Conservation (phyloP, 2,888 invertebrate species). For the Rutpela maculata region DNA sequence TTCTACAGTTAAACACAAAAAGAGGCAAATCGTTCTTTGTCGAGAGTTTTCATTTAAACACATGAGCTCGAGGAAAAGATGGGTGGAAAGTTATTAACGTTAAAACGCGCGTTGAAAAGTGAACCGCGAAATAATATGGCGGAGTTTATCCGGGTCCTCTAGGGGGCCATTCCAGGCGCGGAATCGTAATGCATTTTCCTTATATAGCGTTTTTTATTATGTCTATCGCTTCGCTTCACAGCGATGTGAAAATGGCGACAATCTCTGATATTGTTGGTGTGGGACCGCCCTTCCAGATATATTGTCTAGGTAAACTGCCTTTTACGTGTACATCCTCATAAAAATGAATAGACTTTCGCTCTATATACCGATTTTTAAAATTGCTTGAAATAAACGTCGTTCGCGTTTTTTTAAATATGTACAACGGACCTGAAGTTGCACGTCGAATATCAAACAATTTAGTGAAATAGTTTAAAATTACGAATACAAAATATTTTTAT, state of each 20-base stretch:
- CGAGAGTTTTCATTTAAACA: slow-evolving; percentile 64
- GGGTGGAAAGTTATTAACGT: slow-evolving; percentile 69
- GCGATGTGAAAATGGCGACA: slow-evolving; percentile 71
- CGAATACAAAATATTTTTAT: too few species aligned
- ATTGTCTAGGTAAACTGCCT: slow-evolving; percentile 56
- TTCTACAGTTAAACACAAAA: slow-evolving; percentile 50
- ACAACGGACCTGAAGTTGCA: too few species aligned
- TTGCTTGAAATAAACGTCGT: not conserved
- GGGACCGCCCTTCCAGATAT: slow-evolving; percentile 59
- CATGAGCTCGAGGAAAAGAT: slow-evolving; percentile 32
- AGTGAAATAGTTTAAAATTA: too few species aligned
- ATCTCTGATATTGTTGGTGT: slow-evolving; percentile 72
- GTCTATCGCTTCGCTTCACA: slow-evolving; percentile 69
- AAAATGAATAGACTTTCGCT: slow-evolving; percentile 32
- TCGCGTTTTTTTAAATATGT: not conserved
- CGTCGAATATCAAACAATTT: too few species aligned
- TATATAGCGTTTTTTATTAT: slow-evolving; percentile 74
- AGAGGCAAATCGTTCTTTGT: slow-evolving; percentile 63
- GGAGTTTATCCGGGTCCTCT: slow-evolving; percentile 69
- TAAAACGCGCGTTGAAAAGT: slow-evolving; percentile 67
- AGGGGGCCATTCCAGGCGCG: slow-evolving; percentile 71
- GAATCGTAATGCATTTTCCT: slow-evolving; percentile 75
- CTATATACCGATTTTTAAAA: slow-evolving; percentile 9
- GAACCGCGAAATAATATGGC: slow-evolving; percentile 71
- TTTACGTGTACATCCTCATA: slow-evolving; percentile 43